Conservation (phyloP, 2,797 vertebrate genomes). For the Melanotaenia parkinsoni region DNA sequence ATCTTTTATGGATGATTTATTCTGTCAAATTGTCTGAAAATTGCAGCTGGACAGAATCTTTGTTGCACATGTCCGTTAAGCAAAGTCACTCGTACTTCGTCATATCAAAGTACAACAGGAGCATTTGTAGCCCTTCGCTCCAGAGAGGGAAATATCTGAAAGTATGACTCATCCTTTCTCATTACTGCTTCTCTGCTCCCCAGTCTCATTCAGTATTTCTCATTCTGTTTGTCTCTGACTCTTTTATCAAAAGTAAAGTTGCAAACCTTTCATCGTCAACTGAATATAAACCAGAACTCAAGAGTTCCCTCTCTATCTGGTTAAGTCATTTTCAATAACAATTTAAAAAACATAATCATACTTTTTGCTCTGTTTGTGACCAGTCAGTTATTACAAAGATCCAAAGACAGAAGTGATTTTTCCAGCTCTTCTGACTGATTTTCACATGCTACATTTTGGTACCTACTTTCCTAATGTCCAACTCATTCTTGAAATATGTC, state of each 20-base stretch:
- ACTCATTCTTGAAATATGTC: background rate
- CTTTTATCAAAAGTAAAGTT: background rate
- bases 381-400: background rate
- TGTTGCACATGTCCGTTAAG: slow-evolving; percentile 12
- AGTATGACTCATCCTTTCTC: slow-evolving; percentile 49
- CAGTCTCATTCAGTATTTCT: slow-evolving; percentile 32
- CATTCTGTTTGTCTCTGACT: slow-evolving; percentile 8
- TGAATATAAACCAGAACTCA: slow-evolving; percentile 1
- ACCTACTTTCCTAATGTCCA: background rate
- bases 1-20: slow-evolving; percentile 34
- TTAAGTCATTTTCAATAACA: slow-evolving; percentile 2
- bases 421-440: background rate
- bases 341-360: background rate
- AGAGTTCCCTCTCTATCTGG: background rate
- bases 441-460: background rate
- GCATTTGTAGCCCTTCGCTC: slow-evolving; percentile 38
- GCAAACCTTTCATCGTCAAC: background rate
- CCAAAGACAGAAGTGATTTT: background rate
- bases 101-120: slow-evolving; percentile 20
- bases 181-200: slow-evolving; percentile 25
- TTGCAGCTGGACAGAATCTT: slow-evolving; percentile 29
- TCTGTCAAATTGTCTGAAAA: slow-evolving; percentile 30
- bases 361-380: background rate
- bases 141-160: slow-evolving; percentile 52
- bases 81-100: slow-evolving; percentile 32